Evolutionary conservation across 2,888 invertebrate genomes (phyloP), one percentile per base, ranked within the genome.

Genomic region (Acanthosepion pharaonis): DNA sequence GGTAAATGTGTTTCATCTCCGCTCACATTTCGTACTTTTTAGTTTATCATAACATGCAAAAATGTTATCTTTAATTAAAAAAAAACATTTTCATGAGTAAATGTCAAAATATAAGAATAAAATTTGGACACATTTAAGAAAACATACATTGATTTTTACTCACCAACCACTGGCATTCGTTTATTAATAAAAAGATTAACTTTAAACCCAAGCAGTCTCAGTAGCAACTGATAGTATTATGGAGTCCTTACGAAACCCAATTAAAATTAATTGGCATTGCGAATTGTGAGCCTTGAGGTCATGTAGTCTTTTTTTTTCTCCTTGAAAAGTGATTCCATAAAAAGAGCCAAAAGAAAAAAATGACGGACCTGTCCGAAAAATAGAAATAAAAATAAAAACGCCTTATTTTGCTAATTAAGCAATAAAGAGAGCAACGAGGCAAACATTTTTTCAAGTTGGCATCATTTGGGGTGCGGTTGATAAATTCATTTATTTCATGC

Each of bases 201-300:
- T 78, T 78, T 78, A 78, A 78, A 33, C 9, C 78, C 15, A 33
- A n/a, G n/a, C n/a, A 78, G 15, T 78, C 78, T n/a, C 33, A n/a
- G 78, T 78, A 78, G 78, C 28, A 78, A 9, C 28, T 4, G 78
- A n/a, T 78, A 78, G 33, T 78, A 59, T 59, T 59, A 78, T 78
- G n/a, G 33, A 78, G n/a, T 78, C 11, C 78, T 78, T 11, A 11
- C 78, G 33, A 78, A 78, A 78, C 78, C n/a, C 78, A 78, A 78
- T 78, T 78, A 78, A 78, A 78, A 78, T 78, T 78, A 78, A 78
- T 78, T 78, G 78, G 78, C n/a, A n/a, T 78, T 33, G 78, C 78
- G 11, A n/a, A 78, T 78, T n/a, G 78, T 33, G 3, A 33, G 78
- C 78, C 78, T 78, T 78, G n/a, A 78, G 78, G 78, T 78, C n/a